These are phyloP conservation scores for Rhopalosiphum nymphaeae DNA, from an alignment of 2,888 invertebrate species.

Conservation along the genomic window DNA sequence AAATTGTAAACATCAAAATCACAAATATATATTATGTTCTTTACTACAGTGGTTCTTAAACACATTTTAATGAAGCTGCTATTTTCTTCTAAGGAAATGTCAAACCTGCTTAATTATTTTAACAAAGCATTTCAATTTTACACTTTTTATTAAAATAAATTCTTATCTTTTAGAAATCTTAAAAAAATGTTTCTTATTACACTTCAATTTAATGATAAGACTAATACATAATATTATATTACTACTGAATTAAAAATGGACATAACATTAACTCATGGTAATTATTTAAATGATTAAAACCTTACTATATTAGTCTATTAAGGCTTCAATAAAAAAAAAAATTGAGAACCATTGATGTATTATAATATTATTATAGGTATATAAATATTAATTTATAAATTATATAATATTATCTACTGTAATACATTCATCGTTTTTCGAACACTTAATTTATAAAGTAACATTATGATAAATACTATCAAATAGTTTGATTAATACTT, in stretches of 20 bases:
- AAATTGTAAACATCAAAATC: constrained; percentile 44
- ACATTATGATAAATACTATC: background rate
- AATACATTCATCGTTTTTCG: background rate
- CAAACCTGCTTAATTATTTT: background rate
- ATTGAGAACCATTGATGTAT: background rate
- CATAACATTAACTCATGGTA: background rate
- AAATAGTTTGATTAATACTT: constrained; percentile 12
- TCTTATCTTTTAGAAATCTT: background rate
- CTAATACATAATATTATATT: constrained; percentile 1
- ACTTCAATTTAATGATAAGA: constrained; percentile 14
- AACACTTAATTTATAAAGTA: background rate
- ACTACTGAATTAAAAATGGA: background rate
- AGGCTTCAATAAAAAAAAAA: background rate
- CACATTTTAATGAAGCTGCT: background rate
- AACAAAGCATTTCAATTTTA: background rate
- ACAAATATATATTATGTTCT: constrained; percentile 6
- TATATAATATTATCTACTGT: background rate
- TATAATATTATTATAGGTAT: constrained; percentile 13
- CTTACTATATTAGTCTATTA: background rate
- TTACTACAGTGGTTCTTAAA: background rate
- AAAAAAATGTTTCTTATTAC: background rate
- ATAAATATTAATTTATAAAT: constrained; percentile 12
- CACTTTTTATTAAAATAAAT: constrained; percentile 13
- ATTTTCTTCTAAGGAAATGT: background rate
- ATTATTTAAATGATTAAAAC: constrained; percentile 12